Evolutionary conservation across 2,113 vertebrate genomes (phyloP), one percentile per base, ranked within the genome.

Genomic region (Capra hircus): DNA sequence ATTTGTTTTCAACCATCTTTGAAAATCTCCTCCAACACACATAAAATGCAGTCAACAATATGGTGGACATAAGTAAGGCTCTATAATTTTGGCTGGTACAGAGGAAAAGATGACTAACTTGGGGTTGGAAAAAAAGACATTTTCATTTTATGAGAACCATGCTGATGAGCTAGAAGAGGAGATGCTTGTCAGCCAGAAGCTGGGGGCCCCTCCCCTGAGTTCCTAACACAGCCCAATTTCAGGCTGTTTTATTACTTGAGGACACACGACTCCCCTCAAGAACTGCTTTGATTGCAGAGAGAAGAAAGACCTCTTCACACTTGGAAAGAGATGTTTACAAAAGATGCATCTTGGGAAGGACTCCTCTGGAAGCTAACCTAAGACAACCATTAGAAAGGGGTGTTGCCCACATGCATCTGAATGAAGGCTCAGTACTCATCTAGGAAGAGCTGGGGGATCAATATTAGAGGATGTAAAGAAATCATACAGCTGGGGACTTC

Each of bases 11-110:
- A 40, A 11, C 55, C 8, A 43, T 60, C 95, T 28, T 78, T 59
- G 50, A 71, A 17, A n/a, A 23, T 13, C 45, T 77, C 50, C 30
- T 15, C 2, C 27, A 83, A 23, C 30, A 48, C 1, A 48, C 9
- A 12, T 50, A 30, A 60, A 25, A 16, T 27, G 27, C 5, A 10
- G 81, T 23, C 19, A 12, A 6, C 33, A 74, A 74, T 74, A 1
- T 3, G 11, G 45, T 25, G 14, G 5, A 0, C 19, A 12, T 33
- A 2, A 17, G 11, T 3, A n/a, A 36, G 53, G 1, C 10, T 19
- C 17, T 3, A 2, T 48, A n/a, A 28, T 6, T 7, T 2, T 16
- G n/a, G 81, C 3, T 21, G 19, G 4, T 1, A 15, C 14, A 5
- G n/a, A 45, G 45, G 33, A 55, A 5, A 48, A 3, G 52, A 40